Percentiles rank a stretch among this genome's conserved stretches.
Conservation (phyloP, 2,888 invertebrate genomes). For the Eubasilissa splendida region DNA sequence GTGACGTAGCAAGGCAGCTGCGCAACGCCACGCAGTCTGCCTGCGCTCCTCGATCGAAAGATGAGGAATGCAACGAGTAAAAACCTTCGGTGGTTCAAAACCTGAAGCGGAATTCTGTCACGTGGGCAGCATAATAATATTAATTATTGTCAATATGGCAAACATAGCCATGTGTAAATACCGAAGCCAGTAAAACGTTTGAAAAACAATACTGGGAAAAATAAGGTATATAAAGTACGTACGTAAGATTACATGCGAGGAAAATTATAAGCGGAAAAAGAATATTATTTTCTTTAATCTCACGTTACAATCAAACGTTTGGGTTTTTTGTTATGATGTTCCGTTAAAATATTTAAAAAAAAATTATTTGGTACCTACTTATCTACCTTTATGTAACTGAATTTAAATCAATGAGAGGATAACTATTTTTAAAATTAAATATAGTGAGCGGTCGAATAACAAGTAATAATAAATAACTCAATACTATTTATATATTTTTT, state of each 20-base stretch:
- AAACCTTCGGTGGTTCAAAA: conserved; percentile 33
- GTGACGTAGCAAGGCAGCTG: neutral
- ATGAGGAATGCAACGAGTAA: conserved; percentile 24
- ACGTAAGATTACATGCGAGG: too few species aligned
- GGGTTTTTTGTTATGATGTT: too few species aligned
- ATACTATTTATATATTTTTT: neutral
- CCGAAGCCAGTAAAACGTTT: too few species aligned
- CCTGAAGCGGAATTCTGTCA: conserved; percentile 3
- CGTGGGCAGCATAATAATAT: conserved; percentile 6
- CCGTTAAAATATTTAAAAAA: too few species aligned
- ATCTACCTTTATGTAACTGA: neutral
- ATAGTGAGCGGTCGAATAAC: neutral
- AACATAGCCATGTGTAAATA: neutral
- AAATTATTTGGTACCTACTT: too few species aligned
- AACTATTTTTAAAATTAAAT: neutral
- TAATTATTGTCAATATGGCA: too few species aligned
- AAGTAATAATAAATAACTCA: neutral
- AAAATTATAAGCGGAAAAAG: too few species aligned
- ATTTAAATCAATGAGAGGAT: neutral
- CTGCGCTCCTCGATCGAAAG: conserved; percentile 9
- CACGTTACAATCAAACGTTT: too few species aligned
- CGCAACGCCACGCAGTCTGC: conserved; percentile 41
- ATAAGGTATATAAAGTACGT: too few species aligned
- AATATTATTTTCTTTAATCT: too few species aligned
- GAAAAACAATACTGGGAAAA: too few species aligned